A percentile compares a stretch with the other conserved stretches of the same genome.
phyloP scores from a whole-genome alignment of 2,113 vertebrate genomes.

The Elaphurus davidianus region DNA sequence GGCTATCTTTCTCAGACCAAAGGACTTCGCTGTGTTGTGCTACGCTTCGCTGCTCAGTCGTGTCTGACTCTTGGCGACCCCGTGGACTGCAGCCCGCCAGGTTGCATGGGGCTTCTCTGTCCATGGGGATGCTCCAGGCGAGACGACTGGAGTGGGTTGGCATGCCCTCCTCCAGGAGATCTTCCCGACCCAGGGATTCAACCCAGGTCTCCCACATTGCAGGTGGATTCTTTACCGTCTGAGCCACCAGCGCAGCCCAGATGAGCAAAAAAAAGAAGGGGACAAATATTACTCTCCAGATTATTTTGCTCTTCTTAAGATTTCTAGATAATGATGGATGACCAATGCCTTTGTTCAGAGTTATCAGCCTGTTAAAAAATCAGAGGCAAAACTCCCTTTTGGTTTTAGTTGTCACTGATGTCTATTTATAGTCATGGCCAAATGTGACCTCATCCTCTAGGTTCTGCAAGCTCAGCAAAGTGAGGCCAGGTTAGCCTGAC shows the following conservation, averaged over 20 bases:
- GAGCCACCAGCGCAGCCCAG: not conserved
- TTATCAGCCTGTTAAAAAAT: constrained; percentile 32
- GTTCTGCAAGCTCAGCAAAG: constrained; percentile 68
- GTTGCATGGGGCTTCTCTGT: not conserved
- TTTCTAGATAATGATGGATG: not conserved
- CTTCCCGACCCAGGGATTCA: not conserved
- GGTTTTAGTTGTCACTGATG: constrained; percentile 55
- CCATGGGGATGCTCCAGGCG: not conserved
- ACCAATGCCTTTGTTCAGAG: not conserved
- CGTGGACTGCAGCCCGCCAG: not conserved
- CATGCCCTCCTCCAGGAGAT: not conserved
- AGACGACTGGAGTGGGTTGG: not conserved
- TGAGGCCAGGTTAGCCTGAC: constrained; percentile 47
- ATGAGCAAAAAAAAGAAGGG: not conserved
- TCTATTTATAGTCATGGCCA: constrained; percentile 68
- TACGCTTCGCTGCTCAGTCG: fast-evolving
- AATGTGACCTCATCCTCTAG: constrained; percentile 68
- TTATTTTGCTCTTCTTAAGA: not conserved
- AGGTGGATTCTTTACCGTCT: not conserved
- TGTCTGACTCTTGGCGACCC: not conserved
- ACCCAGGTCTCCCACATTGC: fast-evolving
- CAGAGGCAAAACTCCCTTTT: constrained; percentile 36
- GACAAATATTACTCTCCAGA: not conserved
- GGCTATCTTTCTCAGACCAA: not conserved
- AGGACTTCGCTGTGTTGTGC: not conserved